phyloP scores from a whole-genome alignment of 2,888 invertebrate species.

The Eremobia ochroleuca region DNA sequence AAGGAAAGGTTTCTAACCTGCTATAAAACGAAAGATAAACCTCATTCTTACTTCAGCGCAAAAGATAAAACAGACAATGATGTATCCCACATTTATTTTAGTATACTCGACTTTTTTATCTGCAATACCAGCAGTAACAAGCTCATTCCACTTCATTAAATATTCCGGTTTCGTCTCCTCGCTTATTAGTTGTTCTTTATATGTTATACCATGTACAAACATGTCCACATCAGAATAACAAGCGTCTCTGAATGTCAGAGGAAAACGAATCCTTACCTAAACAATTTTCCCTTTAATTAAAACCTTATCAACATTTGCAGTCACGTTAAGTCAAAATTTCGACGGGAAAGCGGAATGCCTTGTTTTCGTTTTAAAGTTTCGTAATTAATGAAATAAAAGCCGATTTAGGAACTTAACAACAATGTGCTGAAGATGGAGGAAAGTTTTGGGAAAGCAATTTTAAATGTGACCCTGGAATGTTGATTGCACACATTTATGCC shows the following conservation, averaged over 20 bases:
- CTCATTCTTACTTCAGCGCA: constrained; percentile 6
- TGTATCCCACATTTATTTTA: constrained; percentile 31
- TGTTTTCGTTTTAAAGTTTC: constrained; percentile 61
- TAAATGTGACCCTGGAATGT: constrained; percentile 26
- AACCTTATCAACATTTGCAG: constrained; percentile 73
- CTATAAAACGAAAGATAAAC: constrained; percentile 13
- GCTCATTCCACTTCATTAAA: constrained; percentile 55
- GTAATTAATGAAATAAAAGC: constrained; percentile 64
- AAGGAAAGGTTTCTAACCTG: background rate
- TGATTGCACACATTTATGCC: background rate
- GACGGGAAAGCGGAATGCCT: constrained; percentile 56
- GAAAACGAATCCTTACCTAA: constrained; percentile 52
- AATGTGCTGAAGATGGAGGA: constrained; percentile 28
- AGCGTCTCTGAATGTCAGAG: constrained; percentile 20
- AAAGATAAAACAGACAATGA: constrained; percentile 24
- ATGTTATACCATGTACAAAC: constrained; percentile 45
- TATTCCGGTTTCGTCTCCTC: constrained; percentile 54
- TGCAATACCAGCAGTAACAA: constrained; percentile 33
- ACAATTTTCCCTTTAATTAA: constrained; percentile 72
- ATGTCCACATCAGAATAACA: constrained; percentile 59
- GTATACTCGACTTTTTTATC: constrained; percentile 49
- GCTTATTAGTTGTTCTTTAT: constrained; percentile 62
- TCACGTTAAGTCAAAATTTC: constrained; percentile 68
- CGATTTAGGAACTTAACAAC: constrained; percentile 57
- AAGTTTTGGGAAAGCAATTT: constrained; percentile 41